These are phyloP conservation scores for Ornithorhynchus anatinus DNA, from an alignment of 2,113 vertebrate species.

Conservation along the genomic window DNA sequence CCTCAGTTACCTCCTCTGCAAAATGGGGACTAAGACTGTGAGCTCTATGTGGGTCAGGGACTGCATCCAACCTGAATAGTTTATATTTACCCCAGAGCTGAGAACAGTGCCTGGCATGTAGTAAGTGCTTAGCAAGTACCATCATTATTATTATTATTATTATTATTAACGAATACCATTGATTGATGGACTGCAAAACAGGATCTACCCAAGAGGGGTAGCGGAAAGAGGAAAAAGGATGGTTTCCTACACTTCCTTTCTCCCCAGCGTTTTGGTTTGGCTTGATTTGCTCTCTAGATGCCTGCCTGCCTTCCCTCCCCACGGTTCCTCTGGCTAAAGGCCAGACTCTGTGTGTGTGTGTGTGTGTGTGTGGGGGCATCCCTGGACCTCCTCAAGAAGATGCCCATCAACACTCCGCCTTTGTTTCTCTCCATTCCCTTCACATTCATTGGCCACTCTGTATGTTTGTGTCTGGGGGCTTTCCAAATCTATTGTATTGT, in stretches of 20 bases:
- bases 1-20: no score
- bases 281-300: not conserved
- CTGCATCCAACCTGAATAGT: no score
- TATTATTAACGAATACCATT: no score
- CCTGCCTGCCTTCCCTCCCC: conserved; percentile 5
- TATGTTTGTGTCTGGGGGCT: conserved; percentile 51
- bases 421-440: conserved; percentile 56
- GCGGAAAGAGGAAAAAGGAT: not conserved
- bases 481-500: no score
- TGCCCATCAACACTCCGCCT: conserved; percentile 69
- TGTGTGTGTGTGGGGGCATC: conserved; percentile 52
- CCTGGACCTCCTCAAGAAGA: conserved; percentile 61
- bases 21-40: no score
- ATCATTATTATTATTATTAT: no score
- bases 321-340: conserved; percentile 33
- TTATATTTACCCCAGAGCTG: no score
- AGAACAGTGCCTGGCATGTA: no score
- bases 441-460: conserved; percentile 64
- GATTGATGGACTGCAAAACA: not conserved
- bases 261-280: not conserved
- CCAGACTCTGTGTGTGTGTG: conserved; percentile 41
- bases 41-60: no score
- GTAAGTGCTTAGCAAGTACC: no score
- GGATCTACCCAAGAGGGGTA: not conserved
- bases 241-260: not conserved